Conservation (phyloP, 2,113 vertebrate species). For the Ochotona princeps region DNA sequence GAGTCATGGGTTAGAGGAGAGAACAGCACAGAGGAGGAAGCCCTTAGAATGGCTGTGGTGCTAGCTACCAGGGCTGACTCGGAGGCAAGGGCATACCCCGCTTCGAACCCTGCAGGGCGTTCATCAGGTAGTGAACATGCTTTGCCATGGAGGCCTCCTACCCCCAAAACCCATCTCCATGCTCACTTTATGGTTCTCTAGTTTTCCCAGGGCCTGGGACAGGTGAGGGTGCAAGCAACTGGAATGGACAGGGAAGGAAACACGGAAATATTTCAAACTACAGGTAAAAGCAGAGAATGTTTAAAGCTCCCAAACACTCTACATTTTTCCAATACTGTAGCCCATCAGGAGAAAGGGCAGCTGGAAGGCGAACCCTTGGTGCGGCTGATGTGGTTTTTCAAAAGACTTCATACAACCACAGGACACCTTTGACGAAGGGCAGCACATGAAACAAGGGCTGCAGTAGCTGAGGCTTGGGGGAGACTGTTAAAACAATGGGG, state of each 20-base stretch:
- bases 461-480: too few relatives aligned
- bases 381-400: neutral
- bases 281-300: neutral
- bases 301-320: neutral
- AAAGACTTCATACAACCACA: neutral
- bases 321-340: neutral
- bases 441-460: neutral
- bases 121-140: neutral
- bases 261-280: neutral
- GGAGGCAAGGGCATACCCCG: neutral
- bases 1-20: neutral
- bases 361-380: neutral
- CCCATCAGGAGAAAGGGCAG: neutral
- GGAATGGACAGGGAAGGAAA: neutral
- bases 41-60: neutral
- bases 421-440: fast-evolving
- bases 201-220: neutral
- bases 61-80: neutral
- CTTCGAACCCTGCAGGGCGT: neutral
- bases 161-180: neutral
- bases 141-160: neutral
- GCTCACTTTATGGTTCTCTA: slow-evolving; percentile 32
- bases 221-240: neutral
- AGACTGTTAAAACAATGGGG: neutral
- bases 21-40: neutral